phyloP scores from a whole-genome alignment of 2,797 vertebrate species.

The Catamblyrhynchus diadema region DNA sequence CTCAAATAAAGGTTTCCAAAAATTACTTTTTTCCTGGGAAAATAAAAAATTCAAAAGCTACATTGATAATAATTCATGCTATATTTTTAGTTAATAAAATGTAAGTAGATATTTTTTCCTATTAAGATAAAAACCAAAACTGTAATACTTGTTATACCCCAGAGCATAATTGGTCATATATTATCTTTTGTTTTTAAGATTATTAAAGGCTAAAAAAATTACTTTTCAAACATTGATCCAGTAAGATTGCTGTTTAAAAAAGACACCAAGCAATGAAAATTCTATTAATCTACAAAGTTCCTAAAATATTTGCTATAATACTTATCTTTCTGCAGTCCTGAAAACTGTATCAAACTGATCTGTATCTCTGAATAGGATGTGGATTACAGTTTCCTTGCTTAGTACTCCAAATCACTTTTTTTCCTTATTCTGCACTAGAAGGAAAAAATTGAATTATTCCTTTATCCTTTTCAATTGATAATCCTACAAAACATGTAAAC shows the following conservation, averaged over 20 bases:
- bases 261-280: conserved; percentile 44
- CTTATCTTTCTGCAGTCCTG: conserved; percentile 53
- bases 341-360: conserved; percentile 64
- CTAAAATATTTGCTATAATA: conserved; percentile 65
- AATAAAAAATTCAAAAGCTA: conserved; percentile 39
- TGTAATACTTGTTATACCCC: conserved; percentile 22
- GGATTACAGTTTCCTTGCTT: conserved; percentile 58
- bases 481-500: conserved; percentile 52
- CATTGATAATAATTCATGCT: neutral
- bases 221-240: conserved; percentile 63
- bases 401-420: neutral
- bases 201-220: conserved; percentile 63
- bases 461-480: conserved; percentile 57
- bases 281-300: conserved; percentile 60
- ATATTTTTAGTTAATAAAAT: conserved; percentile 59
- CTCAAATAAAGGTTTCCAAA: neutral
- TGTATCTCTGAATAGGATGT: conserved; percentile 39
- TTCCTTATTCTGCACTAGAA: neutral
- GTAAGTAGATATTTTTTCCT: conserved; percentile 54
- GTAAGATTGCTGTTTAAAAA: conserved; percentile 41
- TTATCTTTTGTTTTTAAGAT: conserved; percentile 57
- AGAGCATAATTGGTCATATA: conserved; percentile 50
- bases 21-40: neutral
- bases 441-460: conserved; percentile 56
- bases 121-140: conserved; percentile 62